These are phyloP conservation scores for Hippopotamus amphibius DNA, from an alignment of 2,113 vertebrate species.

Conservation along the genomic window DNA sequence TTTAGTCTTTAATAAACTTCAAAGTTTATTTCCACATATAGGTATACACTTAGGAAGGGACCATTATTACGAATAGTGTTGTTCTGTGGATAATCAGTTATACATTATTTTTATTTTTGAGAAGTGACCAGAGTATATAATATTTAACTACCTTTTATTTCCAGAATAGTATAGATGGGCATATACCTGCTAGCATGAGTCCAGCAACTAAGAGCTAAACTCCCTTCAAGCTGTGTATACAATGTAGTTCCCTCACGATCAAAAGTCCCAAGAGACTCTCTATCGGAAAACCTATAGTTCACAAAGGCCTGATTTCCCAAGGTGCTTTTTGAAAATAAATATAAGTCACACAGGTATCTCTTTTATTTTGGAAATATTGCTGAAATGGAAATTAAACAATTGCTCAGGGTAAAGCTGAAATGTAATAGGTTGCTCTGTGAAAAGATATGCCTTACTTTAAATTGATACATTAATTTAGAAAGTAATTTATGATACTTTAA, in stretches of 20 bases:
- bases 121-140: not conserved
- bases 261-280: not conserved
- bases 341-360: not conserved
- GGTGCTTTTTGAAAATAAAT: not conserved
- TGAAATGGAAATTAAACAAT: not conserved
- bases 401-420: not conserved
- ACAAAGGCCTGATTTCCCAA: not conserved
- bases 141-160: not conserved
- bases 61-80: not conserved
- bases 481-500: not conserved
- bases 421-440: not conserved
- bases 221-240: not conserved
- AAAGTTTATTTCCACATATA: not conserved
- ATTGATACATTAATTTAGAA: constrained; percentile 1
- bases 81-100: not conserved
- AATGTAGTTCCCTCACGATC: not conserved
- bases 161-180: not conserved
- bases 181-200: not conserved
- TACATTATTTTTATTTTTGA: not conserved
- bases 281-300: not conserved
- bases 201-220: not conserved
- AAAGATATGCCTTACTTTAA: not conserved
- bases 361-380: not conserved
- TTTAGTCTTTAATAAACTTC: not conserved
- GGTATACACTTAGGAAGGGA: not conserved